phyloP scores from a whole-genome alignment of 1,140 invertebrate genomes.

The Drosophila triauraria region DNA sequence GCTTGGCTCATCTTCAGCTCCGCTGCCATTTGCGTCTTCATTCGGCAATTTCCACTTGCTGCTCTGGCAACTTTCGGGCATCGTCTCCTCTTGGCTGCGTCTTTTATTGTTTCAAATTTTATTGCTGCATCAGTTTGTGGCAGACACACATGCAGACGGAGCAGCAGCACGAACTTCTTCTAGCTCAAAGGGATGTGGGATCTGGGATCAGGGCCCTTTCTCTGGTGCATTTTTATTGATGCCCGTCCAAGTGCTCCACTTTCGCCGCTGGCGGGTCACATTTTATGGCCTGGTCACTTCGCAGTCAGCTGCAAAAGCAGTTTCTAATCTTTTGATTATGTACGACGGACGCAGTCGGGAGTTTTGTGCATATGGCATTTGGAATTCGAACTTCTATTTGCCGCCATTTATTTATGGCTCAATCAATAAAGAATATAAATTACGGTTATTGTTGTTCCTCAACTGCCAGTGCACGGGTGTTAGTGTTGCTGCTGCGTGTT shows the following conservation, averaged over 20 bases:
- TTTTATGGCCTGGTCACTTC: slow-evolving; percentile 62
- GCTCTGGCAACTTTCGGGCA: slow-evolving; percentile 49
- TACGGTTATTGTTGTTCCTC: slow-evolving; percentile 70
- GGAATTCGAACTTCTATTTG: slow-evolving; percentile 24
- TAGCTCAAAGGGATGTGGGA: slow-evolving; percentile 16
- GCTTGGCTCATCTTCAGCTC: slow-evolving; percentile 40
- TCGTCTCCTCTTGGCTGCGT: slow-evolving; percentile 48
- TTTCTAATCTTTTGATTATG: slow-evolving; percentile 82
- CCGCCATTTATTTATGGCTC: slow-evolving; percentile 68
- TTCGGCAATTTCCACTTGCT: slow-evolving; percentile 73
- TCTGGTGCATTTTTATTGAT: slow-evolving; percentile 72
- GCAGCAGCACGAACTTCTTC: slow-evolving; percentile 2
- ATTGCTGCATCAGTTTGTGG: slow-evolving; percentile 81
- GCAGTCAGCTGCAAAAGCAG: slow-evolving; percentile 39
- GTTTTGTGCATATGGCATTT: slow-evolving; percentile 59
- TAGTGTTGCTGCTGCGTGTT: slow-evolving; percentile 6
- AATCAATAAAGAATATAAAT: slow-evolving; percentile 81
- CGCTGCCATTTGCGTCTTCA: slow-evolving; percentile 43
- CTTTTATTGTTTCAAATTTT: slow-evolving; percentile 82
- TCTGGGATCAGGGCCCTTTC: slow-evolving; percentile 26
- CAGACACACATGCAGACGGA: slow-evolving; percentile 50
- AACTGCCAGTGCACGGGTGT: slow-evolving; percentile 21
- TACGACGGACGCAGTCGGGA: slow-evolving; percentile 73
- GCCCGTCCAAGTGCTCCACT: slow-evolving; percentile 74
- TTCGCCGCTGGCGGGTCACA: slow-evolving; percentile 36